A percentile compares a stretch with the other conserved stretches of the same genome.
phyloP scores from a whole-genome alignment of 2,797 vertebrate species.

The Aratinga solstitialis region DNA sequence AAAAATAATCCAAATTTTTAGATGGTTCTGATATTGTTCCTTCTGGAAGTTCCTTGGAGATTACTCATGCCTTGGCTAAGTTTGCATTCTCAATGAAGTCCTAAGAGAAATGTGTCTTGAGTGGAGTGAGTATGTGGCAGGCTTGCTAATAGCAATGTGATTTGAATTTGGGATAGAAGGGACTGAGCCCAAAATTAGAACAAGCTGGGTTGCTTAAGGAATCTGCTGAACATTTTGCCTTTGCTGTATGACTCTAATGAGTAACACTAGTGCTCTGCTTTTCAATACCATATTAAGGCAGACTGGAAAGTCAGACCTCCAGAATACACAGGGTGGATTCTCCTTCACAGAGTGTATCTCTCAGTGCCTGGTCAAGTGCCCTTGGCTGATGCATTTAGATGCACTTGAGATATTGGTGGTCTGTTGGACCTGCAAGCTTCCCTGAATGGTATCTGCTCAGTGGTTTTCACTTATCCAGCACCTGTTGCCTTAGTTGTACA shows the following conservation, averaged over 20 bases:
- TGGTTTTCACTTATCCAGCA: not conserved
- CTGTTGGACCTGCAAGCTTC: not conserved
- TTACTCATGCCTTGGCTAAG: not conserved
- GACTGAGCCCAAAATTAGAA: not conserved
- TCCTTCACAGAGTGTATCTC: not conserved
- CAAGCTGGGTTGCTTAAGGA: not conserved
- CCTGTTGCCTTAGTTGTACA: not conserved
- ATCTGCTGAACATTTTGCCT: not conserved
- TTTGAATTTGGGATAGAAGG: constrained; percentile 12
- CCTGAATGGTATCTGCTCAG: not conserved
- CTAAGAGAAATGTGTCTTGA: not conserved
- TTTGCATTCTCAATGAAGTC: not conserved
- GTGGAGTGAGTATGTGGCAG: not conserved
- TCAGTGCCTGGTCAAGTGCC: not conserved
- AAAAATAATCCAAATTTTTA: not conserved
- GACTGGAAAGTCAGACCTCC: not conserved
- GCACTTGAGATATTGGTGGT: not conserved
- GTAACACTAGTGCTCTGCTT: not conserved
- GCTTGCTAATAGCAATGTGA: not conserved
- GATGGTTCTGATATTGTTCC: not conserved
- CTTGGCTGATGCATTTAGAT: not conserved
- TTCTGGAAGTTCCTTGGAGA: not conserved
- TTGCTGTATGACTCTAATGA: not conserved
- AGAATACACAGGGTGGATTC: not conserved
- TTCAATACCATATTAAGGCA: constrained; percentile 13